Evolutionary conservation across 2,113 vertebrate genomes (phyloP).

Genomic region (Dicerorhinus sumatrensis): DNA sequence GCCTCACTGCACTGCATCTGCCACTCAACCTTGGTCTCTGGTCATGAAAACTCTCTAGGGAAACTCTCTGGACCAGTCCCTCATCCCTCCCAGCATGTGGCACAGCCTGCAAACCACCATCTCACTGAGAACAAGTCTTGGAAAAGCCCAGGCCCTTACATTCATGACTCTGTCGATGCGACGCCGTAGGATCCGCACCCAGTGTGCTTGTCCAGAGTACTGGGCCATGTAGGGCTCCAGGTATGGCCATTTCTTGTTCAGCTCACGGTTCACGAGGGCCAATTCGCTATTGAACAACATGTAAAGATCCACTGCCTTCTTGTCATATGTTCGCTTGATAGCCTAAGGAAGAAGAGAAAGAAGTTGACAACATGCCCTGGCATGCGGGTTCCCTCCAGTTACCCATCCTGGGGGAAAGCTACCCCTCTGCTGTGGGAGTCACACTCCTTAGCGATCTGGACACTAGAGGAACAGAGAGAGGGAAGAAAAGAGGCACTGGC

Average conservation of each 20-base stretch:
- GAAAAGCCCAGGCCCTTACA: conserved; percentile 78
- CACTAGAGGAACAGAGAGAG: not conserved
- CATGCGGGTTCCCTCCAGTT: rapidly evolving
- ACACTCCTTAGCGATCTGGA: not conserved
- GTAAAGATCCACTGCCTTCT: conserved; percentile 89
- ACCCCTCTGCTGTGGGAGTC: not conserved
- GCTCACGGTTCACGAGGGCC: conserved; percentile 85
- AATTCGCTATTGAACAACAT: conserved; percentile 88
- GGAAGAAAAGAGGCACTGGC: not conserved
- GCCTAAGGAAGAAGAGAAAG: conserved; percentile 79
- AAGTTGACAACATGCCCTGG: not conserved
- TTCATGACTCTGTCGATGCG: conserved; percentile 88
- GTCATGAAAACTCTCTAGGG: not conserved
- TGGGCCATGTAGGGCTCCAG: conserved; percentile 85
- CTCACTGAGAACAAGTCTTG: not conserved
- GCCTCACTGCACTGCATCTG: not conserved
- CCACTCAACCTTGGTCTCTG: not conserved
- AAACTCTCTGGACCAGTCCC: not conserved
- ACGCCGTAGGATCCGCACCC: conserved; percentile 83
- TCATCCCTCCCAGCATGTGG: rapidly evolving
- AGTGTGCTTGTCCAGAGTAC: conserved; percentile 86
- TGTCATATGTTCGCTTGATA: conserved; percentile 89
- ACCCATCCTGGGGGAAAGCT: not conserved
- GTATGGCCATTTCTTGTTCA: conserved; percentile 79
- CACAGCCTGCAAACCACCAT: not conserved